Base-by-base conservation (phyloP, 2,797 vertebrate genomes). In the Eptatretus atami region DNA sequence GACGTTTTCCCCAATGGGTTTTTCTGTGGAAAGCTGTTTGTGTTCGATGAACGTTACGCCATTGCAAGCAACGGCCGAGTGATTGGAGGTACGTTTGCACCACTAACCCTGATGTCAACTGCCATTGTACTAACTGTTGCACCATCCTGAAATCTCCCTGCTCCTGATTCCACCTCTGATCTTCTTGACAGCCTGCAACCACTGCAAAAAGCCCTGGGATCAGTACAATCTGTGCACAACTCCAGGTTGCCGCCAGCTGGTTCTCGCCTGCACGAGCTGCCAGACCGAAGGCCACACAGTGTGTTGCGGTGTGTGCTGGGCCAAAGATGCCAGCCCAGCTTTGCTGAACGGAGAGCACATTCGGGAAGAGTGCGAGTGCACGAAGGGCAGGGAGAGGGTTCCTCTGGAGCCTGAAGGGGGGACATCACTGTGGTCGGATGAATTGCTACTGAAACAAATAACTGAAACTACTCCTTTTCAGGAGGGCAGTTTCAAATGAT, bases 1-100 rank as follows among this genome's bases (percentile, higher is more conserved):
- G 88, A 96, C 72, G 76, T 73, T 66, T 95, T 83, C 73, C 88
- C 90, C 1, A 76, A 90, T 9, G 92, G 92, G 13, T 92, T 86
- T 75, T 98, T 86, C 72, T 77, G 80, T 14, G 90, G 90, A 63
- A 98, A 98, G 71, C 79, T 98, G 63, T 96, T 95, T 70, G 86
- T 96, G 55, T 98, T 98, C 68, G 92, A 98, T 66, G 81, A 86
- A 54, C 86, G 90, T 65, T 94, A 81, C 14, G 70, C 86, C 68
- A 82, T 98, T 69, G 77, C 78, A 68, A 85, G 80, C 69, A 92
- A 86, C 68, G 64, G 67, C 19, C 81, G 86, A 25, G 53, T 86
- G 65, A 77, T 96, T 70, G 82, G 85, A 77, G 82, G 92, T 94
- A 69, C 71, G 79, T 66, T 63, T 66, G 53, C 13, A 60, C 25